These are phyloP conservation scores for Asteroscopus sphinx DNA, from an alignment of 2,888 invertebrate genomes.

Conservation along the genomic window DNA sequence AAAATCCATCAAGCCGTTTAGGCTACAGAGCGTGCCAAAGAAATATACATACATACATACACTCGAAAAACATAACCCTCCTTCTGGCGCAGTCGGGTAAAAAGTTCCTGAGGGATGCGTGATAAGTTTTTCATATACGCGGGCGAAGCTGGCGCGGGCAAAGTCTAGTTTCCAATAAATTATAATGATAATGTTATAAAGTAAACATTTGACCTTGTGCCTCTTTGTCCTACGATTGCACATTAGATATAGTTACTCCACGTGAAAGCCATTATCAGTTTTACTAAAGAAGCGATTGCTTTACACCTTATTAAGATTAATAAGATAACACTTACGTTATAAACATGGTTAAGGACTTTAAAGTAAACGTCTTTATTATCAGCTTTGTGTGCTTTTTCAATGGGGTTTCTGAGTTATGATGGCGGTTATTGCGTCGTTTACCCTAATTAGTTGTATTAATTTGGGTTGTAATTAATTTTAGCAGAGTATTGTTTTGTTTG, in stretches of 20 bases:
- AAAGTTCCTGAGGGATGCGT: no score
- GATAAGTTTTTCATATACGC: no score
- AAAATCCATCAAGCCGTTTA: no score
- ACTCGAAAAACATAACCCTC: no score
- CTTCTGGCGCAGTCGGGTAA: no score
- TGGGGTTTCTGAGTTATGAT: constrained; percentile 43
- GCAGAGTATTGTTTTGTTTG: constrained; percentile 22
- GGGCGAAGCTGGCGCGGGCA: no score
- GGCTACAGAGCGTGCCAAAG: no score
- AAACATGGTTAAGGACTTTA: constrained; percentile 38
- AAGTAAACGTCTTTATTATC: constrained; percentile 48
- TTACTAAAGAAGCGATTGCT: constrained; percentile 34
- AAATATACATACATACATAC: no score
- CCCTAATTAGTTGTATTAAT: constrained; percentile 50
- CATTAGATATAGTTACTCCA: constrained; percentile 16
- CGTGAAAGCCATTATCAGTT: constrained; percentile 32
- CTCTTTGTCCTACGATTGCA: constrained; percentile 21
- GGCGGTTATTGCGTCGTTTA: constrained; percentile 30
- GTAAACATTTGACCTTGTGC: constrained; percentile 23
- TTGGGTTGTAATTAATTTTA: constrained; percentile 38
- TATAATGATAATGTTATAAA: constrained; percentile 8
- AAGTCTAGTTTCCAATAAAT: constrained; percentile 9
- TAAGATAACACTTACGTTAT: constrained; percentile 36
- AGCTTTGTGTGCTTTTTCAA: constrained; percentile 19
- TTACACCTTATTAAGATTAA: constrained; percentile 40